These are phyloP conservation scores for Calameuta idolon DNA, from an alignment of 2,888 invertebrate species.

Conservation along the genomic window DNA sequence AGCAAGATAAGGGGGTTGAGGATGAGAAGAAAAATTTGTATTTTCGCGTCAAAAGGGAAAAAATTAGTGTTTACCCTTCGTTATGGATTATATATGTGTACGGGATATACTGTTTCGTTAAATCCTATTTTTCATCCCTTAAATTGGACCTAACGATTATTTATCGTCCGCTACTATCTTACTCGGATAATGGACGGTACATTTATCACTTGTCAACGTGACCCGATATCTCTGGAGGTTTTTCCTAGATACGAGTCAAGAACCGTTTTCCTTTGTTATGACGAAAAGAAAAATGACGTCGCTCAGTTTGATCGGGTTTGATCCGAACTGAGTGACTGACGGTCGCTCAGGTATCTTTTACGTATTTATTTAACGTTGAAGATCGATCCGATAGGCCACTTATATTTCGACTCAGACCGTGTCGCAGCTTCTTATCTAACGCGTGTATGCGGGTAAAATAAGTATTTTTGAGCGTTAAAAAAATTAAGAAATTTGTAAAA, in stretches of 20 bases:
- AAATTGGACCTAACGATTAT: neutral
- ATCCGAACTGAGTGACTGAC: neutral
- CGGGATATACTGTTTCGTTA: neutral
- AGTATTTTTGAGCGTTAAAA: too few species aligned
- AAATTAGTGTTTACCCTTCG: too few species aligned
- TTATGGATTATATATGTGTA: neutral
- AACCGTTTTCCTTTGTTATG: neutral
- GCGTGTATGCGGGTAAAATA: too few species aligned
- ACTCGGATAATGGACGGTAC: neutral
- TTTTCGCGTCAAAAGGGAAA: too few species aligned
- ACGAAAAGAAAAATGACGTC: neutral
- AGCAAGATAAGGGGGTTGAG: neutral
- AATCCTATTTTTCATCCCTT: neutral
- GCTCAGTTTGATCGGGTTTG: neutral
- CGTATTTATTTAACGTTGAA: neutral
- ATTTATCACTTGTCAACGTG: neutral
- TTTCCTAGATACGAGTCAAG: neutral
- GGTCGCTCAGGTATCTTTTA: neutral
- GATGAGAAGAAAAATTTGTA: neutral
- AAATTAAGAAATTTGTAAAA: too few species aligned
- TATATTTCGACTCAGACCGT: neutral
- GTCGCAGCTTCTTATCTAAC: neutral
- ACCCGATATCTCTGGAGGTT: neutral
- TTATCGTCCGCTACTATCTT: neutral
- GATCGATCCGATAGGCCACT: neutral